Evolutionary conservation across 2,113 vertebrate species (phyloP).

Genomic region (Pangasianodon hypophthalmus): DNA sequence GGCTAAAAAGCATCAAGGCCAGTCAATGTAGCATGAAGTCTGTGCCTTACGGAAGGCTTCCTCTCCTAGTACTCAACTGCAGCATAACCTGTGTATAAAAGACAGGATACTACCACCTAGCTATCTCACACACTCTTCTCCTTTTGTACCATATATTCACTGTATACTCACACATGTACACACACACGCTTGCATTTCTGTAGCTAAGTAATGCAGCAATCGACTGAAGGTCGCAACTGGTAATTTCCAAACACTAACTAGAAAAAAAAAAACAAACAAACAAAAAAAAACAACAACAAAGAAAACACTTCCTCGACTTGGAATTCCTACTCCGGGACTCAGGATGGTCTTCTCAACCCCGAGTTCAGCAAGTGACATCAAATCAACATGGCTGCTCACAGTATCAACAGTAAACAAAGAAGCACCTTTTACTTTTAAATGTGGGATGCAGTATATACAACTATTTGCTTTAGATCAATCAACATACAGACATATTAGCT

Average conservation of each 20-base stretch:
- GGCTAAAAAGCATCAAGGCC: conserved; percentile 51
- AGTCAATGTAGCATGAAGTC: conserved; percentile 47
- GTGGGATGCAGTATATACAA: neutral
- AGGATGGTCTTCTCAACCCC: neutral
- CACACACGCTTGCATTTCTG: neutral
- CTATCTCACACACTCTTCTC: neutral
- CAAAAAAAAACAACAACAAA: neutral
- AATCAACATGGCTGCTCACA: neutral
- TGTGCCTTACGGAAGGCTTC: conserved; percentile 41
- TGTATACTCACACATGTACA: neutral
- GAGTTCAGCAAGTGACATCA: neutral
- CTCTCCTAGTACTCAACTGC: conserved; percentile 19
- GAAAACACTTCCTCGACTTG: neutral
- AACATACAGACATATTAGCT: neutral
- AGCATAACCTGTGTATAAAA: conserved; percentile 35
- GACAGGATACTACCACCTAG: conserved; percentile 16
- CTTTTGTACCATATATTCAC: neutral
- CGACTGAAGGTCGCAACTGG: neutral
- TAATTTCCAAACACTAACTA: neutral
- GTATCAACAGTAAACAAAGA: neutral
- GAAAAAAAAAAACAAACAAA: neutral
- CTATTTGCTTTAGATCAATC: neutral
- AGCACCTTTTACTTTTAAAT: neutral
- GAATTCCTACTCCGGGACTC: neutral
- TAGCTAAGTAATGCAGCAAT: neutral